Conservation (phyloP, 2,888 invertebrate species). For the Troides oblongomaculatus region DNA sequence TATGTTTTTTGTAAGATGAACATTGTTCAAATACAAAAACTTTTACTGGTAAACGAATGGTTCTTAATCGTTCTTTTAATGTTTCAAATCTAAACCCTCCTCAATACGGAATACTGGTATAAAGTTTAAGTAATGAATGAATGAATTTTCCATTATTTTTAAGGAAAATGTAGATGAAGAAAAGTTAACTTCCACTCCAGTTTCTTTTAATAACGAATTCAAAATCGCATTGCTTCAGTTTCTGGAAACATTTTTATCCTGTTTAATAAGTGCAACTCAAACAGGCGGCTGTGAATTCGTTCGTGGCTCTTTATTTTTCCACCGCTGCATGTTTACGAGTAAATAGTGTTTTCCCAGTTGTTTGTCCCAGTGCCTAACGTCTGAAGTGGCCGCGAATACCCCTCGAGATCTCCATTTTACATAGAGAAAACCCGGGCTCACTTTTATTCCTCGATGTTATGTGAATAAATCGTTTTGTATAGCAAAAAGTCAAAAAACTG, state of each 20-base stretch:
- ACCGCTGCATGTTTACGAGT: slow-evolving; percentile 24
- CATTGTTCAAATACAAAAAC: not conserved
- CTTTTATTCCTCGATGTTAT: not conserved
- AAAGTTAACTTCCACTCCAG: too few species aligned
- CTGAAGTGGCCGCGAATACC: slow-evolving; percentile 16
- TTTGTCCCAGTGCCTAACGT: slow-evolving; percentile 14
- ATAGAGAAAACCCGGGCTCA: slow-evolving; percentile 8
- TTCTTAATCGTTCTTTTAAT: too few species aligned
- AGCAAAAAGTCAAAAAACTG: not conserved
- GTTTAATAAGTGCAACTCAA: slow-evolving; percentile 23
- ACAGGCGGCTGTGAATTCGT: slow-evolving; percentile 14
- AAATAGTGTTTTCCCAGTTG: slow-evolving; percentile 23
- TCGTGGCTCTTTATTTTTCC: slow-evolving; percentile 15
- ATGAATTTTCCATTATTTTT: too few species aligned
- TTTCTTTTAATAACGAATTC: too few species aligned
- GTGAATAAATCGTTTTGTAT: slow-evolving; percentile 4
- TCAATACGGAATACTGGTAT: too few species aligned
- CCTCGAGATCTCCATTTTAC: slow-evolving; percentile 8
- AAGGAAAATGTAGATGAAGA: too few species aligned
- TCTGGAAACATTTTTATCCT: slow-evolving; percentile 6
- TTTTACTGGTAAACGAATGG: not conserved
- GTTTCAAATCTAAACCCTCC: too few species aligned
- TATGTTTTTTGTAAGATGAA: not conserved
- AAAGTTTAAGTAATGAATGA: too few species aligned
- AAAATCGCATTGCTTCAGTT: not conserved